Percentiles rank a stretch among this genome's conserved stretches.
Conservation (phyloP, 2,888 invertebrate species). For the Spisula solida region DNA sequence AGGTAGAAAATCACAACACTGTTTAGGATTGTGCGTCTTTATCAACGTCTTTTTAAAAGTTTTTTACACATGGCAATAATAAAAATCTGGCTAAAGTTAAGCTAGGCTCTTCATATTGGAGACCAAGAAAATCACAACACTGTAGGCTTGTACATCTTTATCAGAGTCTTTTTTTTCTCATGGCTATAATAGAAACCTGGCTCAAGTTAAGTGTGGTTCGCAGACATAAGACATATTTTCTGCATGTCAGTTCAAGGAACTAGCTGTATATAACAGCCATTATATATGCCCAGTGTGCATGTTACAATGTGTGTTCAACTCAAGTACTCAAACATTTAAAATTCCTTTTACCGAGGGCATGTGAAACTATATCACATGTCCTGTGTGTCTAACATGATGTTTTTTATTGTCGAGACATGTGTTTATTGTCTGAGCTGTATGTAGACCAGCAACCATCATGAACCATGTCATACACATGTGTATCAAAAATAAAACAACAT, state of each 20-base stretch:
- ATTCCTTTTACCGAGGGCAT: neutral
- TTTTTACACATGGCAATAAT: too few relatives aligned
- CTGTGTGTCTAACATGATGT: neutral
- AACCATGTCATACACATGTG: neutral
- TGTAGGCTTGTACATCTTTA: neutral
- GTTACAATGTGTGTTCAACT: neutral
- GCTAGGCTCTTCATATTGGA: too few relatives aligned
- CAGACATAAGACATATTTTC: neutral
- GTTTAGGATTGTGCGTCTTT: too few relatives aligned
- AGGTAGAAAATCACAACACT: too few relatives aligned
- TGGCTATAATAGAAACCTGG: too few relatives aligned
- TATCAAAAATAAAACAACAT: too few relatives aligned
- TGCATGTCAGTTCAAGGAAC: neutral
- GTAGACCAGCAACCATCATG: neutral
- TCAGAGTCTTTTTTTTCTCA: neutral
- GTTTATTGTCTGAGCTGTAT: constrained; percentile 5
- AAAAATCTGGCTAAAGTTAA: too few relatives aligned
- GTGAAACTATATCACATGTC: neutral
- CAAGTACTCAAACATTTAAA: constrained; percentile 5
- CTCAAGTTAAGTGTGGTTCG: too few relatives aligned
- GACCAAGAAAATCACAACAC: neutral
- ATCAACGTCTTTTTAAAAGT: too few relatives aligned
- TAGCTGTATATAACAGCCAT: neutral
- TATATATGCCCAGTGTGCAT: neutral
- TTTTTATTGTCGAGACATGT: constrained; percentile 17